phyloP scores from a whole-genome alignment of 2,113 vertebrate species.

The Lontra canadensis region DNA sequence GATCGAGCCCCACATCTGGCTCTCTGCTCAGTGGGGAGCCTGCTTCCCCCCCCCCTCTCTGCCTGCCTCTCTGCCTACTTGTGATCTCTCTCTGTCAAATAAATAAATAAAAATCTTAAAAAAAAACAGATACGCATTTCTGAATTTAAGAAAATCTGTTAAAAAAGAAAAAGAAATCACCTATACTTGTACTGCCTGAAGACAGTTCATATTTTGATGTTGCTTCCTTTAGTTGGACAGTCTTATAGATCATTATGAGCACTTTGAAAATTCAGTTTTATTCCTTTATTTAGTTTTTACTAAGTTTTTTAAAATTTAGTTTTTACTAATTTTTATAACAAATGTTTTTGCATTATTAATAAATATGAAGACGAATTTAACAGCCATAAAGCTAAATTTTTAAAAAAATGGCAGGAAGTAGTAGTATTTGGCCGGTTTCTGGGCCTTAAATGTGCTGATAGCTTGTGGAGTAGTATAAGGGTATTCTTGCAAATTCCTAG shows the following conservation, averaged over 20 bases:
- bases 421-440: neutral
- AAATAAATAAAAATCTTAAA: neutral
- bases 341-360: neutral
- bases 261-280: neutral
- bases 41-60: no score
- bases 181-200: neutral
- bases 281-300: neutral
- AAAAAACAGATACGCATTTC: neutral
- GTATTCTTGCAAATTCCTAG: neutral
- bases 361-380: neutral
- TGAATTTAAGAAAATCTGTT: neutral
- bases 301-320: neutral
- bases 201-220: neutral
- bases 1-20: no score
- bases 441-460: neutral
- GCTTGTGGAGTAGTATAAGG: neutral
- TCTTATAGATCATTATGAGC: neutral
- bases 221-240: neutral
- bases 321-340: neutral
- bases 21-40: no score
- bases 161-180: neutral
- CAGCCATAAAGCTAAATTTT: neutral
- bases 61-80: no score
- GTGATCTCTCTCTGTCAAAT: no score
- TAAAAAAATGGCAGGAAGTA: neutral